Evolutionary conservation across 1,140 invertebrate species (phyloP).

Genomic region (Camponotus floridanus): DNA sequence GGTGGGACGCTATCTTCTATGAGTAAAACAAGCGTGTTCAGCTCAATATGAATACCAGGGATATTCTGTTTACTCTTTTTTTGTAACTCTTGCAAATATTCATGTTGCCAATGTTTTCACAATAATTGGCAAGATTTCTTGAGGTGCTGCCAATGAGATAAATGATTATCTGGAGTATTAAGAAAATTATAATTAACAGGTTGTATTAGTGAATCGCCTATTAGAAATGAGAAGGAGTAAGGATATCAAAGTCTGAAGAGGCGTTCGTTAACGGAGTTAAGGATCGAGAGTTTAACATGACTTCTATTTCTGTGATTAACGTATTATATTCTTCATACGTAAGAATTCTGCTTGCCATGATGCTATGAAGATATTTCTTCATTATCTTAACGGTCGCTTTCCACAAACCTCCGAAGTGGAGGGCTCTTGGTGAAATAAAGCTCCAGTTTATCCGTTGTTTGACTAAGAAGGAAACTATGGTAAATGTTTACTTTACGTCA

Average conservation of each 20-base stretch:
- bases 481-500: background rate
- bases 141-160: slow-evolving; percentile 60
- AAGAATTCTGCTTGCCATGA: slow-evolving; percentile 22
- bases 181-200: slow-evolving; percentile 60
- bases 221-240: slow-evolving; percentile 72
- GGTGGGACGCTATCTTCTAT: background rate
- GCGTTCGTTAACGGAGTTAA: slow-evolving; percentile 34
- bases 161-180: slow-evolving; percentile 57
- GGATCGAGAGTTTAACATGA: slow-evolving; percentile 23
- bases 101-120: slow-evolving; percentile 61
- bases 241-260: slow-evolving; percentile 52
- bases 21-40: background rate
- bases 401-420: slow-evolving; percentile 47
- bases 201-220: slow-evolving; percentile 63
- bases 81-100: slow-evolving; percentile 64
- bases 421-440: slow-evolving; percentile 43
- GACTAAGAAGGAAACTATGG: background rate
- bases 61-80: slow-evolving; percentile 42
- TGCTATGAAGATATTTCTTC: slow-evolving; percentile 67
- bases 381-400: slow-evolving; percentile 74
- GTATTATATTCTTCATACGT: slow-evolving; percentile 52
- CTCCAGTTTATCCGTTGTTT: slow-evolving; percentile 42
- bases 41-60: background rate
- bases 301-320: slow-evolving; percentile 56
- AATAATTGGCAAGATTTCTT: slow-evolving; percentile 56